phyloP scores from a whole-genome alignment of 2,888 invertebrate species.

The Synergus laeviventris region DNA sequence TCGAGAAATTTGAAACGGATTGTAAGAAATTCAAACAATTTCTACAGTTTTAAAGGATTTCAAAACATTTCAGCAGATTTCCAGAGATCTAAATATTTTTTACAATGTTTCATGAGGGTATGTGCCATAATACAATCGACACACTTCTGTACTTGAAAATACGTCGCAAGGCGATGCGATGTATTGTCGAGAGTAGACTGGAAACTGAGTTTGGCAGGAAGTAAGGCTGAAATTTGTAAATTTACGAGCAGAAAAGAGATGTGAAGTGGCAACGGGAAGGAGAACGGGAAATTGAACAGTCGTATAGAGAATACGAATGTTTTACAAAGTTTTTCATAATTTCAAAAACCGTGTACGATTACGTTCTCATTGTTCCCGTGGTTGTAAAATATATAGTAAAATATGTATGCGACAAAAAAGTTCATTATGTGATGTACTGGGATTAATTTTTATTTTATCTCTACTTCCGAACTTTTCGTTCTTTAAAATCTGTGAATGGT shows the following conservation, averaged over 20 bases:
- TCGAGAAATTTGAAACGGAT: no score
- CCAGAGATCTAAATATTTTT: neutral
- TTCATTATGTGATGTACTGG: neutral
- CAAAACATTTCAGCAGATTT: no score
- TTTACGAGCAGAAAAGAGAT: constrained; percentile 51
- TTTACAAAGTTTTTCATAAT: constrained; percentile 36
- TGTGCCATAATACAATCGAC: neutral
- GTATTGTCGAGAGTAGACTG: constrained; percentile 56
- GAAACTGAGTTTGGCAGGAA: constrained; percentile 60
- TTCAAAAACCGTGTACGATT: neutral
- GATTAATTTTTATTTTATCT: constrained; percentile 14
- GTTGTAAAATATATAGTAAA: neutral
- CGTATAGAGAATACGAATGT: constrained; percentile 37
- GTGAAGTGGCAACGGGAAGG: constrained; percentile 40
- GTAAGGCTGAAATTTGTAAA: constrained; percentile 57
- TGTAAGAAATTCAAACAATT: no score
- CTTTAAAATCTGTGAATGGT: no score
- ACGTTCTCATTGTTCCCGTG: neutral
- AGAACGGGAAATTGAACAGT: constrained; percentile 37
- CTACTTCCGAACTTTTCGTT: neutral
- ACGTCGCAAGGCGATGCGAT: constrained; percentile 53
- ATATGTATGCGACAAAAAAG: neutral
- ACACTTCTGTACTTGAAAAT: constrained; percentile 29
- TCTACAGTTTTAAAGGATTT: no score
- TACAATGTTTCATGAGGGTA: neutral